These are phyloP conservation scores for Epizoanthus illoricatus DNA, from an alignment of 92 coral and sea anemone genomes.

Conservation along the genomic window DNA sequence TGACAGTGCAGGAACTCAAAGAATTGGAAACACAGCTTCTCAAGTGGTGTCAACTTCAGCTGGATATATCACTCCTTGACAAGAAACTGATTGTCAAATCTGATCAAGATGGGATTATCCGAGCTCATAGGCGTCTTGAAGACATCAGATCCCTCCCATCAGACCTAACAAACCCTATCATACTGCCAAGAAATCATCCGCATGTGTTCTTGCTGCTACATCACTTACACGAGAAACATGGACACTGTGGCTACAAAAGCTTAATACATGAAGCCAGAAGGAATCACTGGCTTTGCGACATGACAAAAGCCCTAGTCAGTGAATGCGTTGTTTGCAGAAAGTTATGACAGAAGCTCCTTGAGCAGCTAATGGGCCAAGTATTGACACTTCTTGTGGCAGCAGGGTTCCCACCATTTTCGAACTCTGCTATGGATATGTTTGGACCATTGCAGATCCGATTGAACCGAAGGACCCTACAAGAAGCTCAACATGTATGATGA, in stretches of 20 bases:
- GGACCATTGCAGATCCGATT: constrained; percentile 53
- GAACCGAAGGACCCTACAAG: constrained; percentile 62
- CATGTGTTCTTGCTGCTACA: constrained; percentile 42
- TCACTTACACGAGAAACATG: constrained; percentile 48
- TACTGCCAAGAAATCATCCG: constrained; percentile 58
- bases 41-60: constrained; percentile 55
- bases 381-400: constrained; percentile 52
- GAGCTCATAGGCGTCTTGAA: constrained; percentile 65
- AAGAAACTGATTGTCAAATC: constrained; percentile 42
- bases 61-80: constrained; percentile 42
- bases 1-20: constrained; percentile 47
- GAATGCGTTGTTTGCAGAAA: constrained; percentile 49
- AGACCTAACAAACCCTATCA: constrained; percentile 51
- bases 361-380: constrained; percentile 63
- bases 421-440: constrained; percentile 48
- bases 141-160: constrained; percentile 49
- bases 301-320: constrained; percentile 31
- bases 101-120: constrained; percentile 49
- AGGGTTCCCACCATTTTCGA: constrained; percentile 52
- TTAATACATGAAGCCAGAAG: constrained; percentile 41
- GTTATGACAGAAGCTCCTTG: constrained; percentile 47
- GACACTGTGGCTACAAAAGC: constrained; percentile 52
- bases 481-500: constrained; percentile 72
- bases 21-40: constrained; percentile 47
- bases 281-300: constrained; percentile 43